These are phyloP conservation scores for Cosmia pyralina DNA, from an alignment of 2,888 invertebrate species.

Conservation along the genomic window DNA sequence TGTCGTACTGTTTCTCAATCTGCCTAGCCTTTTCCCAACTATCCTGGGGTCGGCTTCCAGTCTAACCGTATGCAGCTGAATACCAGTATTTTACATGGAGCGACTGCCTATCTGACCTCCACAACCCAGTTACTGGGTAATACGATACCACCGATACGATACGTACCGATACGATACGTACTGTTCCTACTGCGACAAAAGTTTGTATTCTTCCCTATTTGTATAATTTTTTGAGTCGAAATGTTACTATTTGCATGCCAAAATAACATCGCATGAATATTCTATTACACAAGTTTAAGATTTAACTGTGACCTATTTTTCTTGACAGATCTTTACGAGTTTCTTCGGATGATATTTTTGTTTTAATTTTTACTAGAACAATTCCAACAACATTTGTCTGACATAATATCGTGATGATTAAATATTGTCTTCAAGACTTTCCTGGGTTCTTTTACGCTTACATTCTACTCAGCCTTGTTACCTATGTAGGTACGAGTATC, in stretches of 20 bases:
- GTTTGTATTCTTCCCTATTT: constrained; percentile 35
- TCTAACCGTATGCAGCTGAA: too few species aligned
- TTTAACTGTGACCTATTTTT: constrained; percentile 52
- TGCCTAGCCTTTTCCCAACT: too few species aligned
- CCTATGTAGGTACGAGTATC: too few species aligned
- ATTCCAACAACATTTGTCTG: not conserved
- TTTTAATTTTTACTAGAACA: constrained; percentile 8
- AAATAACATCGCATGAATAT: constrained; percentile 58
- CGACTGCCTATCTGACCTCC: too few species aligned
- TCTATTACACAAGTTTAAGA: constrained; percentile 40
- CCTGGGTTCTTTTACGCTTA: not conserved
- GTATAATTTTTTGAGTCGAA: constrained; percentile 43
- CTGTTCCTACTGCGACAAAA: constrained; percentile 8
- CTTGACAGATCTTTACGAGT: constrained; percentile 18
- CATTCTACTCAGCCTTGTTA: not conserved
- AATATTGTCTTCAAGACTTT: not conserved
- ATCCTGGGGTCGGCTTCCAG: too few species aligned
- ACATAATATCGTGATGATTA: not conserved
- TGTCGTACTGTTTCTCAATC: too few species aligned
- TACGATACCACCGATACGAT: too few species aligned
- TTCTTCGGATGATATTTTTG: constrained; percentile 8
- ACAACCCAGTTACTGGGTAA: too few species aligned
- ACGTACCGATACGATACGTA: too few species aligned
- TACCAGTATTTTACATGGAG: too few species aligned
- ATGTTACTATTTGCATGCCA: constrained; percentile 52